Percentiles rank a stretch among this genome's conserved stretches.
phyloP scores from a whole-genome alignment of 2,113 vertebrate species.

The Cyphomyrus discorhynchus region DNA sequence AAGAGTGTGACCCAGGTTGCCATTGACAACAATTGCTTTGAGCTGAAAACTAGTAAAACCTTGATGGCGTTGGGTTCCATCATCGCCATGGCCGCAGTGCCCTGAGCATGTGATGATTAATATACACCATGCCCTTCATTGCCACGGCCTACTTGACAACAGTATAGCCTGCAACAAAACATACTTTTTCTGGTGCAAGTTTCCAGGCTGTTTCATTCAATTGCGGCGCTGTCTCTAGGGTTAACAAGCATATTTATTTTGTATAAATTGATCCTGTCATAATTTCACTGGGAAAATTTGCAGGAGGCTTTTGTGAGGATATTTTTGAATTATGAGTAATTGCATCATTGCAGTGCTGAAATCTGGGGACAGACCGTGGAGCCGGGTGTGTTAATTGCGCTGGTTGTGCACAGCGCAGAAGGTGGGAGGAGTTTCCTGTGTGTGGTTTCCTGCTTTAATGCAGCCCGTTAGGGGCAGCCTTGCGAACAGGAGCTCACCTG shows the following conservation, averaged over 20 bases:
- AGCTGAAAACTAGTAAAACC: neutral
- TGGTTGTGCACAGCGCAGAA: neutral
- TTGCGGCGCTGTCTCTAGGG: neutral
- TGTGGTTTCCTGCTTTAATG: neutral
- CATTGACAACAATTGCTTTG: neutral
- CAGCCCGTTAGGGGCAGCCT: neutral
- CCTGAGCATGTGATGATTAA: neutral
- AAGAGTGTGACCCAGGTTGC: neutral
- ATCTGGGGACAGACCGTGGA: neutral
- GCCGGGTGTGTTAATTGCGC: neutral
- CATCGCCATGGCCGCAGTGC: neutral
- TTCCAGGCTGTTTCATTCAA: neutral
- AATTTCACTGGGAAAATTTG: slow-evolving; percentile 4
- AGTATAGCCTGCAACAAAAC: neutral
- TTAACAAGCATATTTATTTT: slow-evolving; percentile 13
- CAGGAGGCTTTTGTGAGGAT: neutral
- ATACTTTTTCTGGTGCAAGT: neutral
- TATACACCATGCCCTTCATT: neutral
- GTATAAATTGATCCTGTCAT: slow-evolving; percentile 7
- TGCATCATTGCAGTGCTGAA: neutral
- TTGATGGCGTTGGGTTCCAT: neutral
- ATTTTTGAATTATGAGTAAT: neutral
- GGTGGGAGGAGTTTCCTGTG: neutral
- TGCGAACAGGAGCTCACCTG: neutral
- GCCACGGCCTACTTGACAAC: no score